Conservation (phyloP, 2,113 vertebrate genomes). For the Paralichthys olivaceus region DNA sequence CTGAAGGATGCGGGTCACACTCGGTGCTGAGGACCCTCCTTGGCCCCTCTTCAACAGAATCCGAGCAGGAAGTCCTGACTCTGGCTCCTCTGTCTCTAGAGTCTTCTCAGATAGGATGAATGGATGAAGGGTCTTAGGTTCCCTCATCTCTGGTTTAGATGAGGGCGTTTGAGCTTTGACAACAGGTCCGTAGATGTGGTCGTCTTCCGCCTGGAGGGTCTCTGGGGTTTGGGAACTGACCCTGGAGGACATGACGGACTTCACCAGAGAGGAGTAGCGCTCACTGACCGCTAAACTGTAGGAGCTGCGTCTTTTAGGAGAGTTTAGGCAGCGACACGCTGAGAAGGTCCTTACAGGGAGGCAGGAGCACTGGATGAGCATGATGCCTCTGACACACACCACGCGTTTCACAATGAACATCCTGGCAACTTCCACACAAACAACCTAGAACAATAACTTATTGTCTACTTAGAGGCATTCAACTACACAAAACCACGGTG, state of each 20-base stretch:
- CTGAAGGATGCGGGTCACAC: conserved; percentile 92
- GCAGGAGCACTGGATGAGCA: conserved; percentile 47
- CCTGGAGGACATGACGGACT: conserved; percentile 84
- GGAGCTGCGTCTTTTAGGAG: conserved; percentile 83
- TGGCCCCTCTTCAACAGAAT: conserved; percentile 74
- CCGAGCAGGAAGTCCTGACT: conserved; percentile 73
- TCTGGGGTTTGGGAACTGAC: conserved; percentile 84
- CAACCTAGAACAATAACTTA: not conserved
- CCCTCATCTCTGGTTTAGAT: conserved; percentile 49
- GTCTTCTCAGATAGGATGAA: conserved; percentile 80
- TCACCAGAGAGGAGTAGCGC: conserved; percentile 89
- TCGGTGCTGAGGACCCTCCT: conserved; percentile 73
- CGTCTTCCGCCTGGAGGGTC: conserved; percentile 85
- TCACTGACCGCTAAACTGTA: conserved; percentile 87
- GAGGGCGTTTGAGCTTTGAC: conserved; percentile 71
- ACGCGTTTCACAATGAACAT: conserved; percentile 67
- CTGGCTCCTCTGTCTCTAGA: conserved; percentile 29
- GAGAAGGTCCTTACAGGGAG: conserved; percentile 66
- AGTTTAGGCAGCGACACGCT: conserved; percentile 64
- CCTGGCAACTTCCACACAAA: conserved; percentile 21
- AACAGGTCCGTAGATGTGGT: conserved; percentile 85
- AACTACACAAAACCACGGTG: not conserved
- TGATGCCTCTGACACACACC: conserved; percentile 32
- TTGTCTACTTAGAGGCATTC: too few species aligned
- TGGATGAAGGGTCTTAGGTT: conserved; percentile 79